Evolutionary conservation across 2,113 vertebrate genomes (phyloP).

Genomic region (Apteryx owenii): DNA sequence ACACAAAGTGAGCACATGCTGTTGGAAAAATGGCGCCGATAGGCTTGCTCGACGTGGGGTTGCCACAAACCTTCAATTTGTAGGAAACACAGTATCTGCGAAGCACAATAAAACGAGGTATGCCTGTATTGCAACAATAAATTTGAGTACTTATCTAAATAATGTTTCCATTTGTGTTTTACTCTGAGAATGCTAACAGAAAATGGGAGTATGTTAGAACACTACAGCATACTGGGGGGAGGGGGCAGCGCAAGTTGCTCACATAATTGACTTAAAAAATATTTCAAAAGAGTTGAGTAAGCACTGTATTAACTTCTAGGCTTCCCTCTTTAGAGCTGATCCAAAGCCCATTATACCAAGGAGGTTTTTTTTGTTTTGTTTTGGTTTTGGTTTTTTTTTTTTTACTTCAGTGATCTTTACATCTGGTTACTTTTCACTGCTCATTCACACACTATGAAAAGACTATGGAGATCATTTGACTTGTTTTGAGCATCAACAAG

Average conservation of each 20-base stretch:
- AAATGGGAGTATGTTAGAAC: slow-evolving; percentile 10
- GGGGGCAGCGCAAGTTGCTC: neutral
- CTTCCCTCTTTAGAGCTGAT: neutral
- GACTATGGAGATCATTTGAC: neutral
- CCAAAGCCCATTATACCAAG: neutral
- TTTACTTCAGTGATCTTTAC: neutral
- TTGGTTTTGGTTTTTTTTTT: neutral
- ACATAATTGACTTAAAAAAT: neutral
- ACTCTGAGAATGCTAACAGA: slow-evolving; percentile 9
- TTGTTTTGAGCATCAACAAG: neutral
- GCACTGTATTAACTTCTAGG: neutral
- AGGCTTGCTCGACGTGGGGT: no score
- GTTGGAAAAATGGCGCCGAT: no score
- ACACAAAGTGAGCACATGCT: no score
- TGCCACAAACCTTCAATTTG: no score
- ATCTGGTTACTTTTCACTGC: neutral
- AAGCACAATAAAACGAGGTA: no score
- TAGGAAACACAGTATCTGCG: no score
- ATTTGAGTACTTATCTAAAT: neutral
- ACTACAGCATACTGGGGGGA: neutral
- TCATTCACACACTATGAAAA: neutral
- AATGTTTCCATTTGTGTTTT: slow-evolving; percentile 2
- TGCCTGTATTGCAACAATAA: neutral
- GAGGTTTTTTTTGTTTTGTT: neutral
- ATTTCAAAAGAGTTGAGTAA: neutral